Base-by-base conservation (phyloP, 2,888 invertebrate genomes). In the Glaucopsyche alexis region DNA sequence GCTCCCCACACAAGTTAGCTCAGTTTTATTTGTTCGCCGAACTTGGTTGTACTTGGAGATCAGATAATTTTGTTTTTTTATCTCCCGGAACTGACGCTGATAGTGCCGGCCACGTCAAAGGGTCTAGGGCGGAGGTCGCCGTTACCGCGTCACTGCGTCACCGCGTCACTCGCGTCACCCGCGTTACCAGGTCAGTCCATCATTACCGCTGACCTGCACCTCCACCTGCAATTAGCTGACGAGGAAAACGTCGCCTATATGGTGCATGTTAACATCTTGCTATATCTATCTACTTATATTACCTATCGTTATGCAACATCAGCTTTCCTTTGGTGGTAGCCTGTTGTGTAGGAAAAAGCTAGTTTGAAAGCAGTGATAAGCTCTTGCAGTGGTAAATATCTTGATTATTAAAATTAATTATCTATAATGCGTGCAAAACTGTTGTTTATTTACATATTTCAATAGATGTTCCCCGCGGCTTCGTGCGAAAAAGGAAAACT, bases 121-220 rank as follows among this genome's bases (percentile, higher is more conserved):
- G 52, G 55, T 11, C 55, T 11, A 19, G 55, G 55, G 19, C 55
- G 19, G 55, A 55, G 55, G 55, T 55, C 55, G 19, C 19, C 19
- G 19, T 4, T 0, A 29, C 2, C 16, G 1, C 47, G 47, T 47
- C 47, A 47, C 47, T 8, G 47, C 47, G 47, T 47, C 47, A 47
- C 8, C 11, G 1, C 4, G 11, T 55, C 11, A 55, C n/a, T n/a
- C 16, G 9, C 47, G 47, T 47, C 47, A 47, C 3, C 47, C 47
- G 47, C 47, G 47, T 47, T 13, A 47, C 11, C 13, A 9, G 1
- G 11, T 55, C 13, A 19, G 29, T 29, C 29, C 29, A 19, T 19
- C 11, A 47, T 47, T 47, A 47, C 47, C 9, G 47, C 55, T 55
- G 55, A 55, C 55, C 55, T 55, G 55, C 55, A 55, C 19, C 55